Evolutionary conservation across 1,140 invertebrate genomes (phyloP).

Genomic region (Hylaeus volcanicus): DNA sequence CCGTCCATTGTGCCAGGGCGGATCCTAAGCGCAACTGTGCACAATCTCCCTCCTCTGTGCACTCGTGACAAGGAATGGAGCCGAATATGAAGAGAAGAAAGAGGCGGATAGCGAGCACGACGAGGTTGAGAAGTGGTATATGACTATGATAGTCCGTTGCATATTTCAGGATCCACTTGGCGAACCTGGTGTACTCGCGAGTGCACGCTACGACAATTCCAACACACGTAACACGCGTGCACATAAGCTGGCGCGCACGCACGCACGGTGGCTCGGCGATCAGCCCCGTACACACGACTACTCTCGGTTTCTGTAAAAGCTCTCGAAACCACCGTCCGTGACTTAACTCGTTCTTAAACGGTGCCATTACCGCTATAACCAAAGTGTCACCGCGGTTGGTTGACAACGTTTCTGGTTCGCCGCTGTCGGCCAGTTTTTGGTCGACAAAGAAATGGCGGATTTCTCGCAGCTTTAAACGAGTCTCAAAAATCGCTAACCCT

Average conservation of each 20-base stretch:
- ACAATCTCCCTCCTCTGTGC: conserved; percentile 20
- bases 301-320: conserved; percentile 46
- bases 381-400: conserved; percentile 8
- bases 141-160: conserved; percentile 64
- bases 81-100: conserved; percentile 11
- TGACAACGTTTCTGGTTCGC: not conserved
- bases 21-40: conserved; percentile 33
- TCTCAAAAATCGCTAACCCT: too few relatives aligned
- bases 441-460: not conserved
- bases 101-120: not conserved
- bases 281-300: conserved; percentile 15
- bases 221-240: not conserved
- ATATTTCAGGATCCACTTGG: conserved; percentile 65
- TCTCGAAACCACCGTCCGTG: conserved; percentile 14
- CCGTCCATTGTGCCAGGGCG: conserved; percentile 38
- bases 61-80: conserved; percentile 15
- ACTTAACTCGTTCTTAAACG: conserved; percentile 30
- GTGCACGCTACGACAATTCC: conserved; percentile 3
- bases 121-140: conserved; percentile 43
- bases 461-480: too few relatives aligned
- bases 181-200: conserved; percentile 35
- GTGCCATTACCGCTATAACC: conserved; percentile 37
- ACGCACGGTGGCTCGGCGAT: not conserved
- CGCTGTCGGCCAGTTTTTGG: conserved; percentile 4
- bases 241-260: not conserved